Base-by-base conservation (phyloP, 2,113 vertebrate species). In the Oryzias woworae region DNA sequence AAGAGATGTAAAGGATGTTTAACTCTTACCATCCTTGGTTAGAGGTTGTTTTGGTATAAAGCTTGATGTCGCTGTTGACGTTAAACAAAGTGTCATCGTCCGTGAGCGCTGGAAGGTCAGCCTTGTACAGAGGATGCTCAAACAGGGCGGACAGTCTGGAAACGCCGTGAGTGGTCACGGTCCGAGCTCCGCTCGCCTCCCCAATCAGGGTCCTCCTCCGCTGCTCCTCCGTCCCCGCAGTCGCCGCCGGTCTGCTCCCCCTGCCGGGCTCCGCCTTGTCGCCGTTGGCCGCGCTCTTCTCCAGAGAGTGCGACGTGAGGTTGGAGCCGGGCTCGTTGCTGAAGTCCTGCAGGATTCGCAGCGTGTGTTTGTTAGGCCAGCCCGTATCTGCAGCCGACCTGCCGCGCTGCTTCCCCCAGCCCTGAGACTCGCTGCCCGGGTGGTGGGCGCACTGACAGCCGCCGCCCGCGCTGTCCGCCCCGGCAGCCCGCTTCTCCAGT, bases 361-460 rank as follows among this genome's bases (percentile, higher is more conserved):
- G 91, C 53, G 95, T 94, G 91, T 95, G 95, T 46, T 96, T 96
- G 84, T 94, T 92, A 85, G 94, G 94, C 95, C 95, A 96, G 83
- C 90, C 92, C 4, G 92, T 77, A 7, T 92, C 92, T 71, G 90
- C 90, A 57, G 71, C 90, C 14, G 89, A 67, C 76, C 84, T 69
- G 80, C 69, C 58, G 64, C 88, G 89, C 70, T 87, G 89, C 66
- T 90, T 89, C 28, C 75, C 81, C 90, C 94, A 59, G 88, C 80
- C 75, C 73, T 89, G 86, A 64, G 85, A 10, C 75, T 91, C 78
- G 14, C 67, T 83, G 70, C 58, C 89, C 72, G 89, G 85, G 43
- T 90, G 84, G 48, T 92, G 93, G 2, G 93, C 81, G 82, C 95
- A 96, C 15, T 93, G 93, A 66, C 95, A 96, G 69, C 89, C 90